Evolutionary conservation across 2,888 invertebrate species (phyloP).

Genomic region (Rhingia campestris): DNA sequence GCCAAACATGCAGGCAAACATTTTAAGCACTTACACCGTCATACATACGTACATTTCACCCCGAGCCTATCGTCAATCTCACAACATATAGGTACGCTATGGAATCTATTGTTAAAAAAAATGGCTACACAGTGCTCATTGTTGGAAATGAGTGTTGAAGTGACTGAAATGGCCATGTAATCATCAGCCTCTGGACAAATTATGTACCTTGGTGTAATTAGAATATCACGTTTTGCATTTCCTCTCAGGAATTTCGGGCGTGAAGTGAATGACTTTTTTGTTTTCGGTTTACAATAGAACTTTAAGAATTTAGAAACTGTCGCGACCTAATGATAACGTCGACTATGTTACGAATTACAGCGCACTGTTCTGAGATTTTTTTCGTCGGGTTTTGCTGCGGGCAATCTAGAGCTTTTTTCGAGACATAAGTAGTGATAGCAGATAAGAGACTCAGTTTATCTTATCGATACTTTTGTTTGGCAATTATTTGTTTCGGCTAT

Average conservation of each 20-base stretch:
- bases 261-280: slow-evolving; percentile 14
- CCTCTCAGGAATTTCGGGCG: slow-evolving; percentile 53
- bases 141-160: slow-evolving; percentile 9
- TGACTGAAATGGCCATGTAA: slow-evolving; percentile 29
- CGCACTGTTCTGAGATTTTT: slow-evolving; percentile 18
- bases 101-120: slow-evolving; percentile 22
- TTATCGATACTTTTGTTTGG: slow-evolving; percentile 49
- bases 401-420: slow-evolving; percentile 28
- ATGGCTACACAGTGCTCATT: slow-evolving; percentile 22
- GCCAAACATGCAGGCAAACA: slow-evolving; percentile 45
- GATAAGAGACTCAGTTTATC: slow-evolving; percentile 47
- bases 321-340: not conserved
- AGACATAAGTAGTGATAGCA: slow-evolving; percentile 4
- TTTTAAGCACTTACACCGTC: slow-evolving; percentile 25
- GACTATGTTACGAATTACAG: slow-evolving; percentile 23
- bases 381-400: not conserved
- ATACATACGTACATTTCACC: slow-evolving; percentile 4
- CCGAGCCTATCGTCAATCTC: slow-evolving; percentile 8
- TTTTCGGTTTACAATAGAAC: slow-evolving; percentile 21
- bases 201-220: slow-evolving; percentile 54
- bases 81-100: slow-evolving; percentile 12
- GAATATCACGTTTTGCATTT: slow-evolving; percentile 75
- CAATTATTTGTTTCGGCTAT: not conserved
- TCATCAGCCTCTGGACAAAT: slow-evolving; percentile 51
- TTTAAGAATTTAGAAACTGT: not conserved